Evolutionary conservation across 1,140 invertebrate genomes (phyloP).

Genomic region (Rhagoletis pomonella): DNA sequence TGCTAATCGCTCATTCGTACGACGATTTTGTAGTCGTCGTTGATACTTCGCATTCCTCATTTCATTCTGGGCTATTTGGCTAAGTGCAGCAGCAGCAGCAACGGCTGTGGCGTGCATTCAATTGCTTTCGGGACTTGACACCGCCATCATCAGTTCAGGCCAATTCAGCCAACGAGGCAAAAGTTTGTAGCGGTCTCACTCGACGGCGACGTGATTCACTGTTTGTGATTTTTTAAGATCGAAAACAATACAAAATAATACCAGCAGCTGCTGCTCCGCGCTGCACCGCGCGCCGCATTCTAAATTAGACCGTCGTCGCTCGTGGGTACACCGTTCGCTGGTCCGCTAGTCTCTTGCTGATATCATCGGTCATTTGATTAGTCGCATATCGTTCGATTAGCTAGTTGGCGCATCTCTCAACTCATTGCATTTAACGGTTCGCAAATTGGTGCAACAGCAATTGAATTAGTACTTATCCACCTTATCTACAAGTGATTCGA

Average conservation of each 20-base stretch:
- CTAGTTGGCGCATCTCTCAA: conserved; percentile 41
- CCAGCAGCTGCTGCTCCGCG: neutral
- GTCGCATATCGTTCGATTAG: conserved; percentile 73
- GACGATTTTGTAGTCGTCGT: neutral
- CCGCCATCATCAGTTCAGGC: no score
- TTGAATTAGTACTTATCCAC: no score
- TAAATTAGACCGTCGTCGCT: neutral
- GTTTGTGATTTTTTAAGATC: neutral
- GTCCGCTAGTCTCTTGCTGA: conserved; percentile 29
- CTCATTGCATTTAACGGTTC: conserved; percentile 20
- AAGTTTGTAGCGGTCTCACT: conserved; percentile 49
- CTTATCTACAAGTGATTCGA: neutral
- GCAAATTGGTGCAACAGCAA: neutral
- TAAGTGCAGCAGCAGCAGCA: neutral
- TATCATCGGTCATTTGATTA: conserved; percentile 66
- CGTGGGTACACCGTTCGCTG: neutral
- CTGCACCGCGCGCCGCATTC: neutral
- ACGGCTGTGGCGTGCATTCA: neutral
- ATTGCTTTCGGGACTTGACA: no score
- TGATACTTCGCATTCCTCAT: neutral
- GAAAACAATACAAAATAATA: neutral
- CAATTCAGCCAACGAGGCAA: neutral
- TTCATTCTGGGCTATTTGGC: neutral
- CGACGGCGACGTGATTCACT: conserved; percentile 55
- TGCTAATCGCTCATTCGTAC: neutral